These are phyloP conservation scores for Pollenia angustigena DNA, from an alignment of 2,888 invertebrate species.

Conservation along the genomic window DNA sequence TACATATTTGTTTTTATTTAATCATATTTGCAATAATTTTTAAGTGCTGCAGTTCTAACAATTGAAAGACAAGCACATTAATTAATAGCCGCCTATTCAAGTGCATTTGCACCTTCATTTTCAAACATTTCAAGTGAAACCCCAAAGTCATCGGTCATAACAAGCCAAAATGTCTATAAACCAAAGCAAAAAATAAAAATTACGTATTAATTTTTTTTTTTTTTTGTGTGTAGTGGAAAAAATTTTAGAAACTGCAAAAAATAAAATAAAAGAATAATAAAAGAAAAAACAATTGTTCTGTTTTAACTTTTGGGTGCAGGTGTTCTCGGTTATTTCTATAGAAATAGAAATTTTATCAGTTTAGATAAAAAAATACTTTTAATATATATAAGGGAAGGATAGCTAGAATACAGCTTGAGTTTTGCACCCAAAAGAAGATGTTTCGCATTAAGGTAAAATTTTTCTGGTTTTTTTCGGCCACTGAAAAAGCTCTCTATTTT, in stretches of 20 bases:
- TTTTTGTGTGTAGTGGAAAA: conserved; percentile 13
- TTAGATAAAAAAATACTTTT: conserved; percentile 21
- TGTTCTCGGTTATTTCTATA: conserved; percentile 10
- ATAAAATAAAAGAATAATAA: not conserved
- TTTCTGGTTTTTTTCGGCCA: too few relatives aligned
- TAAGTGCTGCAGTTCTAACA: conserved; percentile 10
- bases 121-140: conserved; percentile 39
- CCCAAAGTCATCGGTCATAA: conserved; percentile 28
- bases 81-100: not conserved
- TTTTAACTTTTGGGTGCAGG: conserved; percentile 28
- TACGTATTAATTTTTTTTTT: conserved; percentile 23
- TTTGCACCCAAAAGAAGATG: too few relatives aligned
- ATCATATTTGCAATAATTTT: conserved; percentile 4
- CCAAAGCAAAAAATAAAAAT: not conserved
- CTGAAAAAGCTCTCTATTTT: too few relatives aligned
- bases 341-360: not conserved
- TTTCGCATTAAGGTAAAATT: too few relatives aligned
- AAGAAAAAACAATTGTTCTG: conserved; percentile 27
- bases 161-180: conserved; percentile 1
- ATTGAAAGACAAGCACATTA: not conserved
- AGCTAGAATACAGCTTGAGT: not conserved
- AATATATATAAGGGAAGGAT: conserved; percentile 11
- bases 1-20: not conserved
- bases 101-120: conserved; percentile 35
- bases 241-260: not conserved